Conservation (phyloP, 2,797 vertebrate species). For the Hylomyscus alleni region DNA sequence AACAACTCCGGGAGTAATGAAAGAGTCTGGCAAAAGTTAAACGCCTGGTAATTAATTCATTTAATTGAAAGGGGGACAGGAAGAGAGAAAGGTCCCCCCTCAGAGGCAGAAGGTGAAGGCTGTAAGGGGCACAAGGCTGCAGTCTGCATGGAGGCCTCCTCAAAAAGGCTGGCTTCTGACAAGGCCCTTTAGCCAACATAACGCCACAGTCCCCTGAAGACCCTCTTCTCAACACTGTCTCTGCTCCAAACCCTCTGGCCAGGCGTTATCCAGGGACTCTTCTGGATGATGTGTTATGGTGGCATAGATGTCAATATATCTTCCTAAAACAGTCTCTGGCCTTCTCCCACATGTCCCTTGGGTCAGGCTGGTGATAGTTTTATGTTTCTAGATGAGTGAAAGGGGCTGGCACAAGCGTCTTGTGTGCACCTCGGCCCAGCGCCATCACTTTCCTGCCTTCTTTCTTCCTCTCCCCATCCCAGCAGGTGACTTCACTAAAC, state of each 20-base stretch:
- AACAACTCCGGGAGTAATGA: conserved; percentile 89
- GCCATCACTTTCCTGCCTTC: conserved; percentile 85
- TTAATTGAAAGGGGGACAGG: conserved; percentile 83
- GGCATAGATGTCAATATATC: background rate
- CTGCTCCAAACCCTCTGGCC: background rate
- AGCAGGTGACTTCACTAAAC: conserved; percentile 91
- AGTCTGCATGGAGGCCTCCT: conserved; percentile 12
- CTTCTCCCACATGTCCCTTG: conserved; percentile 19
- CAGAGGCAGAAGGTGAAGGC: conserved; percentile 51
- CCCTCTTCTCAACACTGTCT: background rate
- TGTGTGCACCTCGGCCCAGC: conserved; percentile 92
- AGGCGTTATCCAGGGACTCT: conserved; percentile 17
- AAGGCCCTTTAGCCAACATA: conserved; percentile 5
- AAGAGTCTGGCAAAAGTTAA: conserved; percentile 92
- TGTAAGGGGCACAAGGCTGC: background rate
- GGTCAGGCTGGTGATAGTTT: conserved; percentile 20
- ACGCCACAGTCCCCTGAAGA: background rate
- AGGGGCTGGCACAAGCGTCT: conserved; percentile 90
- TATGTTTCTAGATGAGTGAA: conserved; percentile 76
- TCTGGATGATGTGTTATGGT: conserved; percentile 1
- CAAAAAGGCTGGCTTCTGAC: conserved; percentile 35
- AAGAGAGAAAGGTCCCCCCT: conserved; percentile 65
- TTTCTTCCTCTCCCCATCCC: conserved; percentile 82
- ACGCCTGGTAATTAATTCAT: conserved; percentile 89
- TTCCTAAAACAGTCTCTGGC: conserved; percentile 26